These are phyloP conservation scores for Chloroceryle inda DNA, from an alignment of 2,797 vertebrate species.

Conservation along the genomic window DNA sequence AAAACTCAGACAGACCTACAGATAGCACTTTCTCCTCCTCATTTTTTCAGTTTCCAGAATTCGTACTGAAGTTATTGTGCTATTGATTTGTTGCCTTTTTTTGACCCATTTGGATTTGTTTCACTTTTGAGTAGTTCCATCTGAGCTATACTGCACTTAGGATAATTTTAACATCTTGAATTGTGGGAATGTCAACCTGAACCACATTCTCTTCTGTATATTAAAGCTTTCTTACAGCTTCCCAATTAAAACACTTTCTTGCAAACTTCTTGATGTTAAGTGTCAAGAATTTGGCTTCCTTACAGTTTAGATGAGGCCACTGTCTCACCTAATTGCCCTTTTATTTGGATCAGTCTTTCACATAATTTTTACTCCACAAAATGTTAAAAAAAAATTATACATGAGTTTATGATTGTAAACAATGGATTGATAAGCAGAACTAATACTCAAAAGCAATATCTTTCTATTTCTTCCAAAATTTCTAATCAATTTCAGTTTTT, in stretches of 20 bases:
- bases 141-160: background rate
- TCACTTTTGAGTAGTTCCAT: background rate
- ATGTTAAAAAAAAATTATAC: conserved; percentile 10
- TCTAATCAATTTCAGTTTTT: conserved; percentile 27
- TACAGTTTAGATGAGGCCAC: background rate
- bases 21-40: background rate
- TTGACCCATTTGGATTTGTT: background rate
- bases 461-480: conserved; percentile 48
- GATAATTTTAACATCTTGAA: background rate
- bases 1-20: background rate
- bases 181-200: background rate
- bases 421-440: conserved; percentile 7
- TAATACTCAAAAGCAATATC: conserved; percentile 23
- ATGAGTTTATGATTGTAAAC: conserved; percentile 26
- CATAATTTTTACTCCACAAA: conserved; percentile 18
- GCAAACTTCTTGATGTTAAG: background rate
- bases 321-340: background rate
- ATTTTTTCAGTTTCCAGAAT: background rate
- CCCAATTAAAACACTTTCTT: background rate
- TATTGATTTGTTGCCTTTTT: background rate
- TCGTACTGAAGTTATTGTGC: background rate
- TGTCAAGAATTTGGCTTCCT: background rate
- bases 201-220: background rate
- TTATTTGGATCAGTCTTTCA: background rate
- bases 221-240: background rate